phyloP scores from a whole-genome alignment of 2,113 vertebrate species.

The Lethenteron reissneri region DNA sequence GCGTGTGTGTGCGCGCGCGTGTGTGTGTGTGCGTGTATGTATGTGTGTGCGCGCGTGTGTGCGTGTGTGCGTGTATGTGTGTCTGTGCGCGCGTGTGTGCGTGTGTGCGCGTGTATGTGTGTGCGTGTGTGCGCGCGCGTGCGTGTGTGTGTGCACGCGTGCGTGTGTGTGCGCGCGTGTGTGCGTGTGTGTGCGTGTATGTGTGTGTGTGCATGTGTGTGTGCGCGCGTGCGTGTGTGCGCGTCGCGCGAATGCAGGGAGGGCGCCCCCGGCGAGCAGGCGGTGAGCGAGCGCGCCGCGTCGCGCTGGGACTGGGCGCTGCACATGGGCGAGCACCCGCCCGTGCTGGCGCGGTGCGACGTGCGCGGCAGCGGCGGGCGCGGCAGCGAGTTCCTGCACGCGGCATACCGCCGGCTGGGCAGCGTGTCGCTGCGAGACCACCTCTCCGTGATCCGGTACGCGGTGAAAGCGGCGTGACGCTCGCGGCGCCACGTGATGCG shows the following conservation, averaged over 20 bases:
- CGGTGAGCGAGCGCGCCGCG: conserved; percentile 31
- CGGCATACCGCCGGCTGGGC: conserved; percentile 24
- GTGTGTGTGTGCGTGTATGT: too few relatives aligned
- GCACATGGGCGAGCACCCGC: conserved; percentile 21
- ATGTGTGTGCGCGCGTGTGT: too few relatives aligned
- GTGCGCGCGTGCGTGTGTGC: too few relatives aligned
- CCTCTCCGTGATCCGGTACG: conserved; percentile 30
- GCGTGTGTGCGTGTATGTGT: too few relatives aligned
- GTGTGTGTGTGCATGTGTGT: too few relatives aligned
- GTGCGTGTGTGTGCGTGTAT: too few relatives aligned
- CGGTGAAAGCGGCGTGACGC: neutral
- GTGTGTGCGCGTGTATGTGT: too few relatives aligned
- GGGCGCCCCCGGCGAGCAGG: conserved; percentile 24
- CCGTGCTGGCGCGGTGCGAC: conserved; percentile 33
- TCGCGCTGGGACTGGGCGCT: conserved; percentile 36
- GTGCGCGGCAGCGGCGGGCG: conserved; percentile 22
- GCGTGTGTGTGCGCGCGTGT: too few relatives aligned
- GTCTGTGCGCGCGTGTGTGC: too few relatives aligned
- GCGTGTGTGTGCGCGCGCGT: too few relatives aligned
- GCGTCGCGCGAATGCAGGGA: conserved; percentile 18
- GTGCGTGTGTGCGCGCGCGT: too few relatives aligned
- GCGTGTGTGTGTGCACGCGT: fast-evolving
- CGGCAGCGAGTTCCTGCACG: conserved; percentile 22
- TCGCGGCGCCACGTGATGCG: neutral
- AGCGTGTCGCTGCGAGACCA: conserved; percentile 30